A percentile compares a stretch with the other conserved stretches of the same genome.
Evolutionary conservation across 2,113 vertebrate species (phyloP).

Genomic region (Balaeniceps rex): DNA sequence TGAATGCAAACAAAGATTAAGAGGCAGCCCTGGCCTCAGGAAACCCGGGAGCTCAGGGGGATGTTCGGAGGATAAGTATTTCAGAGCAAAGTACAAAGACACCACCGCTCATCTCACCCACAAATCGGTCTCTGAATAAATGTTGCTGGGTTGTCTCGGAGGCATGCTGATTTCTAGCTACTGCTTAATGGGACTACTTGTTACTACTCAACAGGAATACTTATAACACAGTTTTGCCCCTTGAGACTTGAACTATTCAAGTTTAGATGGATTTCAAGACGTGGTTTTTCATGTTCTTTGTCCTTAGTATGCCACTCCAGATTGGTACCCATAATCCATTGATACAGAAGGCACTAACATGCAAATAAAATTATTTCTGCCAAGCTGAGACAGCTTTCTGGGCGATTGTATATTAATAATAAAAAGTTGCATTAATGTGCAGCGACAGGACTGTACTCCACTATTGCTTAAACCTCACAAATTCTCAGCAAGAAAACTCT

Average conservation of each 20-base stretch:
- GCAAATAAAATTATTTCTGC: conserved; percentile 24
- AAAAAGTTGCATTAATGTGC: not conserved
- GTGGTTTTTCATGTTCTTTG: conserved; percentile 6
- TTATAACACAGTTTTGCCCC: conserved; percentile 22
- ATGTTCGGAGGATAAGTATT: conserved; percentile 34
- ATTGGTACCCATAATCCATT: not conserved
- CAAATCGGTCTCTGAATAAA: conserved; percentile 28
- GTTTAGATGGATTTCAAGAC: conserved; percentile 29
- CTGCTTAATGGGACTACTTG: conserved; percentile 42
- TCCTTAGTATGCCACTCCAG: conserved; percentile 1
- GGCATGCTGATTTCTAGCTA: conserved; percentile 46
- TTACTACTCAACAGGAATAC: conserved; percentile 36
- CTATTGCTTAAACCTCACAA: not conserved
- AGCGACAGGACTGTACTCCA: not conserved
- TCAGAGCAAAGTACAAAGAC: conserved; percentile 47
- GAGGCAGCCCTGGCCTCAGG: conserved; percentile 38
- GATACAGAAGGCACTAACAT: not conserved
- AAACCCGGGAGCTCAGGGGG: not conserved
- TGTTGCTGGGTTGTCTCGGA: not conserved
- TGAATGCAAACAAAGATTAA: conserved; percentile 54
- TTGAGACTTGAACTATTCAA: conserved; percentile 25
- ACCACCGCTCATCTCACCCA: not conserved
- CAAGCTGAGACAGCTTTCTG: not conserved
- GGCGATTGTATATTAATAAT: not conserved
- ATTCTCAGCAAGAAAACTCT: not conserved